phyloP scores from a whole-genome alignment of 2,113 vertebrate species.

The Sclerurus mexicanus region DNA sequence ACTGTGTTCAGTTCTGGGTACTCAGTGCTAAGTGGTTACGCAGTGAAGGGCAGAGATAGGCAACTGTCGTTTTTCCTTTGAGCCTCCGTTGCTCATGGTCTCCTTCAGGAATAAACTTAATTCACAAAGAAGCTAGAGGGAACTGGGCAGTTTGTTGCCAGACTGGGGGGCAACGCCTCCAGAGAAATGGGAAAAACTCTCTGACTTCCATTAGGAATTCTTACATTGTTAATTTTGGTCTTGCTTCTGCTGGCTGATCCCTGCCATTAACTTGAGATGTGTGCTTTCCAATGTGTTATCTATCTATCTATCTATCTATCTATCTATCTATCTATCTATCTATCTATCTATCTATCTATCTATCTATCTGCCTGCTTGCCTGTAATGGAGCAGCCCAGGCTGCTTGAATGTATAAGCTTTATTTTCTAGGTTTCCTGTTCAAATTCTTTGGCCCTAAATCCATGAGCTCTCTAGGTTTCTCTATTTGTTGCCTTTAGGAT shows the following conservation, averaged over 20 bases:
- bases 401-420: background rate
- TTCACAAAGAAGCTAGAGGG: background rate
- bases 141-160: background rate
- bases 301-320: no score
- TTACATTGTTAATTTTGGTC: background rate
- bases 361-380: background rate
- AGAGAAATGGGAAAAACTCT: background rate
- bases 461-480: background rate
- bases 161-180: accelerated
- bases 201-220: background rate
- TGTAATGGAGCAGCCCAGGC: background rate
- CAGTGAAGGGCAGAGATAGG: background rate
- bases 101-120: background rate
- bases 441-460: background rate
- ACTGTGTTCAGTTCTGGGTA: background rate
- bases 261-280: background rate
- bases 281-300: background rate
- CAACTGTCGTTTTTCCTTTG: background rate
- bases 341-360: no score
- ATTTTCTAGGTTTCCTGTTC: background rate
- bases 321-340: no score
- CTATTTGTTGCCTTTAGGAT: background rate
- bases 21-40: background rate
- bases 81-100: background rate
- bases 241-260: background rate